Conservation (phyloP, 2,888 invertebrate species). For the Drosophila phalerata region DNA sequence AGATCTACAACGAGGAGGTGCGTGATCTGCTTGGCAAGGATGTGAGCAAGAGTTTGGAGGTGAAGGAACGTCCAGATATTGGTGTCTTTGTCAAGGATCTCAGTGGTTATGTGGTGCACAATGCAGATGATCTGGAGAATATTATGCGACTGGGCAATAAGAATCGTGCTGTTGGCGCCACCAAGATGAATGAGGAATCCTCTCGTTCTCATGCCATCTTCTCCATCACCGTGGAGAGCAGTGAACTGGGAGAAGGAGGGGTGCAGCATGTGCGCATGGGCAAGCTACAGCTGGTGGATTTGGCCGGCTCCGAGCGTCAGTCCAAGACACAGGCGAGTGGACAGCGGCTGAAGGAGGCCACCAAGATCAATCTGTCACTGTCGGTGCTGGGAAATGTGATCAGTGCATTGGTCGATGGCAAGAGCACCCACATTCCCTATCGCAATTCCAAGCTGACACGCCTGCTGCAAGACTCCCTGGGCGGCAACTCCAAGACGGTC, state of each 20-base stretch:
- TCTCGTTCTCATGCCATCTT: conserved; percentile 99
- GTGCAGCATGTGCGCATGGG: conserved; percentile 97
- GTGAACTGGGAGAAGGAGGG: conserved; percentile 92
- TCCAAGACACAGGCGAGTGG: conserved; percentile 98
- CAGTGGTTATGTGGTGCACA: conserved; percentile 98
- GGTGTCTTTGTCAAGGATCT: conserved; percentile 99
- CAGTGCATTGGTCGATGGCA: conserved; percentile 98
- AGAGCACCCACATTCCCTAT: conserved; percentile 98
- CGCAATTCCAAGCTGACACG: conserved; percentile 98
- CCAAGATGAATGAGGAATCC: conserved; percentile 98
- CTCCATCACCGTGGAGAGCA: conserved; percentile 98
- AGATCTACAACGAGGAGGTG: conserved; percentile 99
- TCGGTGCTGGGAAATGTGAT: conserved; percentile 99
- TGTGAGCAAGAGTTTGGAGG: conserved; percentile 93
- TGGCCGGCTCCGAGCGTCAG: conserved; percentile 99
- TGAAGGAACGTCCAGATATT: conserved; percentile 97
- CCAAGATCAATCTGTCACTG: conserved; percentile 98
- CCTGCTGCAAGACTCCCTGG: conserved; percentile 97
- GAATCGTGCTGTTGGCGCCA: conserved; percentile 95
- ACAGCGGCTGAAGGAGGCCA: conserved; percentile 96
- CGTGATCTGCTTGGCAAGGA: conserved; percentile 96
- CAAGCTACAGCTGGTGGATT: conserved; percentile 98
- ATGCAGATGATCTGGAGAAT: conserved; percentile 96
- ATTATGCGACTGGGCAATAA: conserved; percentile 98
- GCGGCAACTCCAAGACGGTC: conserved; percentile 97